phyloP scores from a whole-genome alignment of 1,140 invertebrate species.

The Aphis craccivora region DNA sequence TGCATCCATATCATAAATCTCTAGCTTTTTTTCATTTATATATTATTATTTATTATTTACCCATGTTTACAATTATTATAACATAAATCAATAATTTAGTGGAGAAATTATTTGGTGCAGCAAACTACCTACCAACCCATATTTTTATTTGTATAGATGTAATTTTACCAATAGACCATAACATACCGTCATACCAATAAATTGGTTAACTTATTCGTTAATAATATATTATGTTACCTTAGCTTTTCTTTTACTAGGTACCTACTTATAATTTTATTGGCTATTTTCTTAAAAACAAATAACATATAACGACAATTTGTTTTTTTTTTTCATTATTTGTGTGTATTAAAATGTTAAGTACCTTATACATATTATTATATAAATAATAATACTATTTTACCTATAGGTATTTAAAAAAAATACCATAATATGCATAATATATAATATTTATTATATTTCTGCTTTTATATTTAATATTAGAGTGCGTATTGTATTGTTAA shows the following conservation, averaged over 20 bases:
- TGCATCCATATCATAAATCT: background rate
- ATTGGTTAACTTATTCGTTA: background rate
- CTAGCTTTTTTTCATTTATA: background rate
- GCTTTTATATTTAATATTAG: conserved; percentile 11
- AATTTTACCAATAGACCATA: conserved; percentile 1
- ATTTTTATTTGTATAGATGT: background rate
- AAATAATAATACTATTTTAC: background rate
- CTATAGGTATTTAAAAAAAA: background rate
- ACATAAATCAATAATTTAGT: background rate
- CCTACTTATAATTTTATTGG: background rate
- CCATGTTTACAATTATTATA: background rate
- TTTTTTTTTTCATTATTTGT: background rate
- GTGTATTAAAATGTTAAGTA: background rate
- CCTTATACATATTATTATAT: background rate
- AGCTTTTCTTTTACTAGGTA: background rate
- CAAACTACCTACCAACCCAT: background rate
- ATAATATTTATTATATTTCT: background rate
- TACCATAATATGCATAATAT: background rate
- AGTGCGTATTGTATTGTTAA: background rate
- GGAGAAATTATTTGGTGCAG: background rate
- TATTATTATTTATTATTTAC: too few species aligned
- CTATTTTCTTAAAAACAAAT: background rate
- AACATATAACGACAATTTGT: background rate
- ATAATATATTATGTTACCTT: background rate
- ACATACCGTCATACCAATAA: background rate